A percentile compares a stretch with the other conserved stretches of the same genome.
phyloP scores from a whole-genome alignment of 2,113 vertebrate genomes.

The Callaeas wilsoni region DNA sequence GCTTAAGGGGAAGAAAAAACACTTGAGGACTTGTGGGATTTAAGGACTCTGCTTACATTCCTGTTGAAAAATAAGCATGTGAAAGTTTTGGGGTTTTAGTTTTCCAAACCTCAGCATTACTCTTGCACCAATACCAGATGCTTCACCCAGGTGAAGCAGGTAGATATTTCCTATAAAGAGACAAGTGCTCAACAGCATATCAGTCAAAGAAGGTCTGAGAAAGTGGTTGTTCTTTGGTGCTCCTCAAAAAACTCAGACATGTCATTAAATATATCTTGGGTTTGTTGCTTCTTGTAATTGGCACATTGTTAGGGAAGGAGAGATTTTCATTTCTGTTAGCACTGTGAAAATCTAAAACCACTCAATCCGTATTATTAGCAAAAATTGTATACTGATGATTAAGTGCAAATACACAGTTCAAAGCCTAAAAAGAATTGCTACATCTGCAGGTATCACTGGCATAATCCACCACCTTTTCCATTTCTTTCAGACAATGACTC shows the following conservation, averaged over 20 bases:
- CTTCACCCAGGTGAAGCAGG: not conserved
- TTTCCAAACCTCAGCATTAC: not conserved
- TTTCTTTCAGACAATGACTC: slow-evolving; percentile 84
- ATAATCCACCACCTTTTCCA: not conserved
- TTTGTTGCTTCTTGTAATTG: not conserved
- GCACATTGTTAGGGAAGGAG: not conserved
- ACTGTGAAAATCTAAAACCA: not conserved
- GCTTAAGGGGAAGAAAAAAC: not conserved
- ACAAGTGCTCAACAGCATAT: not conserved
- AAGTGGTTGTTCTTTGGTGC: not conserved
- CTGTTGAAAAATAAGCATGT: not conserved
- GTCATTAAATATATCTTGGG: not conserved
- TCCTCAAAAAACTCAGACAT: not conserved
- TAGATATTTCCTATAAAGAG: not conserved
- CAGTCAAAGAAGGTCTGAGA: not conserved
- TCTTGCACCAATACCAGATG: not conserved
- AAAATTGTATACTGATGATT: not conserved
- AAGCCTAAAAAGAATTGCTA: not conserved
- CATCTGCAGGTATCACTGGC: not conserved
- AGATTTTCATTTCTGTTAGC: not conserved
- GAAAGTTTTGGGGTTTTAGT: not conserved
- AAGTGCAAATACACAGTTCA: not conserved
- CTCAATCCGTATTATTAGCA: not conserved
- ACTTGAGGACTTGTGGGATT: not conserved
- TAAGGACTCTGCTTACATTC: not conserved